phyloP scores from a whole-genome alignment of 2,888 invertebrate species.

The Limnephilus auricula region DNA sequence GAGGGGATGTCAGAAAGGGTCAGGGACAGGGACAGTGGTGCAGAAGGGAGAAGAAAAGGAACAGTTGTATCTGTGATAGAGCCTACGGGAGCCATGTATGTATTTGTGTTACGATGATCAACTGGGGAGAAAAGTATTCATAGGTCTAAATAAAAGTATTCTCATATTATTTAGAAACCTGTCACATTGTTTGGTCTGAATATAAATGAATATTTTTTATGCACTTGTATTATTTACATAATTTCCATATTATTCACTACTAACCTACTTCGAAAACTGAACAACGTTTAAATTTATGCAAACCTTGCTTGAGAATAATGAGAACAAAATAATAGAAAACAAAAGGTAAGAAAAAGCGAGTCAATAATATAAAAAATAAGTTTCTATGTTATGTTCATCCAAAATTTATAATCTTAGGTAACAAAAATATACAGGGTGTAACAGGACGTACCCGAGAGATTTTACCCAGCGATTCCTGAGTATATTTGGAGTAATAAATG shows the following conservation, averaged over 20 bases:
- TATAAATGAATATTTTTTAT: slow-evolving; percentile 53
- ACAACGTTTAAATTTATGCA: too few species aligned
- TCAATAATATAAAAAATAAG: too few species aligned
- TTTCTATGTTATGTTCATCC: too few species aligned
- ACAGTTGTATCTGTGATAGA: slow-evolving; percentile 66
- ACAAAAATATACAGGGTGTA: too few species aligned
- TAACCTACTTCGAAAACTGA: background rate
- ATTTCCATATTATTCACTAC: background rate
- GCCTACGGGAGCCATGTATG: slow-evolving; percentile 61
- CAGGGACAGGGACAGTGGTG: background rate
- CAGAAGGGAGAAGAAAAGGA: slow-evolving; percentile 33
- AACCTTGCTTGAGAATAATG: too few species aligned
- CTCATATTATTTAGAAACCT: slow-evolving; percentile 37
- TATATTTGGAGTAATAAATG: too few species aligned
- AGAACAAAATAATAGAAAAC: too few species aligned
- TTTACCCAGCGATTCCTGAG: too few species aligned
- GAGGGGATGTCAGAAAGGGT: background rate
- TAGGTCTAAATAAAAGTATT: slow-evolving; percentile 33
- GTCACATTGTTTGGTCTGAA: slow-evolving; percentile 39
- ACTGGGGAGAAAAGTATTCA: slow-evolving; percentile 49
- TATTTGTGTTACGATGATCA: slow-evolving; percentile 47
- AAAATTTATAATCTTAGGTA: too few species aligned
- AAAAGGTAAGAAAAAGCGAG: too few species aligned
- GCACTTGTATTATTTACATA: background rate
- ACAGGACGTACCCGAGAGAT: too few species aligned